Evolutionary conservation across 2,888 invertebrate genomes (phyloP), one percentile per base, ranked within the genome.

Genomic region (Listrodromus nycthemerus): DNA sequence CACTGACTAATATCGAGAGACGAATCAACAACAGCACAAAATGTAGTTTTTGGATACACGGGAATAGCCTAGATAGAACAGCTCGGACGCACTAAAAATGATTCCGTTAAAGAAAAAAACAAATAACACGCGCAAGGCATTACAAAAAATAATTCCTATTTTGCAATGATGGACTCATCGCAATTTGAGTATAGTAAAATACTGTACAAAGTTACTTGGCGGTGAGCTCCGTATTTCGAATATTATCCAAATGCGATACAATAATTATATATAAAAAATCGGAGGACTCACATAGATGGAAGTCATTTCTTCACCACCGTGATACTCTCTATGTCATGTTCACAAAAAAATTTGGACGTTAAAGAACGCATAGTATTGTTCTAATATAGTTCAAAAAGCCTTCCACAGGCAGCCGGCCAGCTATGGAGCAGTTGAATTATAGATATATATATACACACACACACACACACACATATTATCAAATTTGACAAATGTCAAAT

Each of bases 401-500:
- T 63, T 21, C 30, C 21, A 52, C 30, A 75, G 75, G 37, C 37
- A 4, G 33, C 16, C 41, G 70, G 52, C 70, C 45, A 70, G 61
- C 27, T 63, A 80, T 78, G 63, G 48, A 48, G 37, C 63, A 74
- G 65, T 78, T 69, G 37, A 50, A 45, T 79, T 69, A 27, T 65
- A 65, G 71, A 41, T 80, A 70, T 82, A 80, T 85, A 63, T 83
- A 86, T n/a, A n/a, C n/a, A n/a, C n/a, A n/a, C n/a, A n/a, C n/a
- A n/a, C n/a, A n/a, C n/a, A n/a, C n/a, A n/a, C n/a, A n/a, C 79
- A 83, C 85, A 84, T 84, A 84, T 66, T 58, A 58, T 82, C 37
- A 74, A 87, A 87, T 86, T 87, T 87, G 86, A 83, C 87, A 85
- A 85, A 80, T 75, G 76, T 70, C 55, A 45, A 80, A 84, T 75